These are phyloP conservation scores for Drosophila sproati DNA, from an alignment of 1,140 invertebrate genomes.

Conservation along the genomic window DNA sequence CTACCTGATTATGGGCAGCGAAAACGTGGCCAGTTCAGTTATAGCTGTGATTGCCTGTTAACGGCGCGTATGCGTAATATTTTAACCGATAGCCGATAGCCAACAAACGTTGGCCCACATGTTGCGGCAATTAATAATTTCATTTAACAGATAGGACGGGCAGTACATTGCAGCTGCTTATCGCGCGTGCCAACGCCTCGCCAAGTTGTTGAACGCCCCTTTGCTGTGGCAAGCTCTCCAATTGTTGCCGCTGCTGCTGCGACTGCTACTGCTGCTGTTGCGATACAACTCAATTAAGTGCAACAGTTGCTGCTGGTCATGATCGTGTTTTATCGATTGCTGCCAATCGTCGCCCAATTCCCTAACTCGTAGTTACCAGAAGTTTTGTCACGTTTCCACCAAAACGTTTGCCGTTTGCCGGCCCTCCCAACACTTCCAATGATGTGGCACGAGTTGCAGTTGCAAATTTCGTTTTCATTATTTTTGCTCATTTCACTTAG, in stretches of 20 bases:
- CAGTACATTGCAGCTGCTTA: conserved; percentile 28
- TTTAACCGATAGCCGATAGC: conserved; percentile 12
- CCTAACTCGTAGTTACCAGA: conserved; percentile 12
- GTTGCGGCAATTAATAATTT: conserved; percentile 71
- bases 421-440: background rate
- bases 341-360: conserved; percentile 54
- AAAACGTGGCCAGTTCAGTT: conserved; percentile 19
- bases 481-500: conserved; percentile 9
- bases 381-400: conserved; percentile 45
- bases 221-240: background rate
- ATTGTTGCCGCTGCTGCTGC: background rate
- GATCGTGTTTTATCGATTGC: conserved; percentile 68
- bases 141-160: conserved; percentile 35
- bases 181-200: conserved; percentile 33
- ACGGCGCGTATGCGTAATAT: conserved; percentile 59
- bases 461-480: conserved; percentile 53
- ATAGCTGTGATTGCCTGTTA: conserved; percentile 21
- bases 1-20: conserved; percentile 26
- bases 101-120: conserved; percentile 36
- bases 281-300: conserved; percentile 69
- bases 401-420: background rate
- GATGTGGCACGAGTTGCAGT: conserved; percentile 46
- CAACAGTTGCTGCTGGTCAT: conserved; percentile 38
- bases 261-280: background rate
- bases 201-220: background rate